Base-by-base conservation (phyloP, 2,797 vertebrate species). In the Carapus acus region DNA sequence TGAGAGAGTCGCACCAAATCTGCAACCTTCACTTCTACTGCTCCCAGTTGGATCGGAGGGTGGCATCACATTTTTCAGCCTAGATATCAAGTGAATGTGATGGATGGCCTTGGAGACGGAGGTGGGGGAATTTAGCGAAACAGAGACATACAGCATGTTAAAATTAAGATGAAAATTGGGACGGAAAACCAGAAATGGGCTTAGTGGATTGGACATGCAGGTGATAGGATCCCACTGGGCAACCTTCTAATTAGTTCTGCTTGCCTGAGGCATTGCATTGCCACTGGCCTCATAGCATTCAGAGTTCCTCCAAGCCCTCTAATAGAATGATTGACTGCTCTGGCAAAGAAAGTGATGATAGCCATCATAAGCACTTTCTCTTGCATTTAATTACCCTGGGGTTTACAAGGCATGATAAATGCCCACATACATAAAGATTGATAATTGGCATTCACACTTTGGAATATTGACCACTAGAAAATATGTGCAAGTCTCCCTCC, bases 171-270 rank as follows among this genome's bases (percentile, higher is more conserved):
- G 65, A 77, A 84, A 86, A 79, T 80, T 79, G 71, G 69, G 65
- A 60, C 71, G 24, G 56, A 69, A 71, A 75, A 48, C 51, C 56
- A 59, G 44, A 76, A 80, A 77, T 46, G 64, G 55, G 71, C 46
- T 55, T 39, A 31, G 49, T 65, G 67, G 51, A 64, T 77, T 77
- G 81, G 73, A 78, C 58, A 78, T 33, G 68, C 66, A 62, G 78
- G 65, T 77, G 66, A 65, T 75, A 67, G 78, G 85, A 88, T 88
- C 88, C 87, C 86, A 71, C 69, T 64, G 86, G 86, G 87, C 76
- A 76, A 85, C 73, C 81, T 82, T 80, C 85, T 88, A 89, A 89
- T 90, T 88, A 88, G 84, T 82, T 85, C 79, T 81, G 73, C 73
- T 73, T 68, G 86, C 88, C 84, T 40, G 64, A 73, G 83, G 86